Evolutionary conservation across 2,113 vertebrate species (phyloP).

Genomic region (Ciconia boyciana): DNA sequence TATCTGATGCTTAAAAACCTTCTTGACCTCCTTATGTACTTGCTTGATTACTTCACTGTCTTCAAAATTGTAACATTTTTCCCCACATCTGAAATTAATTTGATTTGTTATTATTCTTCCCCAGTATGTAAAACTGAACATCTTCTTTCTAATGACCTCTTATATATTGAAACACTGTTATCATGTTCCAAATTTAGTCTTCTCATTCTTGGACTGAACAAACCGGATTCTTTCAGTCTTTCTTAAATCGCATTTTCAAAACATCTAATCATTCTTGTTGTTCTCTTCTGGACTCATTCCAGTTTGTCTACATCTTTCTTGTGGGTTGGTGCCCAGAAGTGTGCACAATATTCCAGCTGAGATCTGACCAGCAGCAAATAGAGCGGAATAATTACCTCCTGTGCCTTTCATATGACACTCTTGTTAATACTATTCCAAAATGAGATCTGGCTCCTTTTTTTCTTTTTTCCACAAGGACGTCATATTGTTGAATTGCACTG

Average conservation of each 20-base stretch:
- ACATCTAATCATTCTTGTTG: slow-evolving; percentile 34
- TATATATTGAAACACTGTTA: neutral
- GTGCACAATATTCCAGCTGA: slow-evolving; percentile 47
- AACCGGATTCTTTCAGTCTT: slow-evolving; percentile 5
- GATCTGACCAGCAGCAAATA: slow-evolving; percentile 50
- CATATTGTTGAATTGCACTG: neutral
- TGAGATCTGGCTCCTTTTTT: neutral
- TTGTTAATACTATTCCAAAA: neutral
- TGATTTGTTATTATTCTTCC: slow-evolving; percentile 29
- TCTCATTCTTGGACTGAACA: neutral
- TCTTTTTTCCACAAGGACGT: neutral
- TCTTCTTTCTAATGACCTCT: neutral
- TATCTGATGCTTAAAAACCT: neutral
- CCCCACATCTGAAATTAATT: neutral
- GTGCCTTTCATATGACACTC: slow-evolving; percentile 30
- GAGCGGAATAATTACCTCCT: slow-evolving; percentile 54
- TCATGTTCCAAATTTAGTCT: slow-evolving; percentile 27
- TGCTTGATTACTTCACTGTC: slow-evolving; percentile 7
- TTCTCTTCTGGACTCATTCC: slow-evolving; percentile 37
- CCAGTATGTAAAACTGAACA: neutral
- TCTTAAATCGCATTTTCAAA: slow-evolving; percentile 46
- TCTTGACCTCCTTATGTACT: neutral
- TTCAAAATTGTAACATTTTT: neutral
- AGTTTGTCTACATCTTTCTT: slow-evolving; percentile 35
- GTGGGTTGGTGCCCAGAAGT: slow-evolving; percentile 36